A percentile compares a stretch with the other conserved stretches of the same genome.
Evolutionary conservation across 2,113 vertebrate genomes (phyloP).

Genomic region (Siniperca chuatsi): DNA sequence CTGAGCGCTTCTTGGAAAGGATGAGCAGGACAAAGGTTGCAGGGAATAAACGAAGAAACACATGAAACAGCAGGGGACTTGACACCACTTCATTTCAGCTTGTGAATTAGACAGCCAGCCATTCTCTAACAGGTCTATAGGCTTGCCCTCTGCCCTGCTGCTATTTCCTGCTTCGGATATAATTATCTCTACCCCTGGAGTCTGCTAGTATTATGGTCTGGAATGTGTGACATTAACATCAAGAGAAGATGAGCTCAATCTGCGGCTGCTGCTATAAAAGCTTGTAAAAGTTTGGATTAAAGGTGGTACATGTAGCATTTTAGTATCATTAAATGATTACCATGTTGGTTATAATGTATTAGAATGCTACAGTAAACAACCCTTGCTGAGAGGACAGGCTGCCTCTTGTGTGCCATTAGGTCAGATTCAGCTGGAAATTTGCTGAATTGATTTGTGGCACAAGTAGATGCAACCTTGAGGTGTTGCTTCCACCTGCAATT

Average conservation of each 20-base stretch:
- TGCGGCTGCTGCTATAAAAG: constrained; percentile 19
- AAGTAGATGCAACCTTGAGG: no score
- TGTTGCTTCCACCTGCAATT: background rate
- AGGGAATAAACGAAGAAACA: constrained; percentile 41
- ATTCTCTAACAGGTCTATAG: constrained; percentile 59
- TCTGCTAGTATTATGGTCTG: constrained; percentile 65
- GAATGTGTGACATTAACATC: constrained; percentile 72
- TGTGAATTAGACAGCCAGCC: constrained; percentile 48
- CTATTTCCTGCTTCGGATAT: constrained; percentile 77
- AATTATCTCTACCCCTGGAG: constrained; percentile 74
- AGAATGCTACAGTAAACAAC: background rate
- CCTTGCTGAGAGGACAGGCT: background rate
- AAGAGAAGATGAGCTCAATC: constrained; percentile 39
- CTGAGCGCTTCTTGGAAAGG: constrained; percentile 22
- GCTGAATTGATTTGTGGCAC: background rate
- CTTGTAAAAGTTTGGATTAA: constrained; percentile 39
- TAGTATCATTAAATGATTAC: constrained; percentile 8
- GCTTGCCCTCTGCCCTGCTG: constrained; percentile 59
- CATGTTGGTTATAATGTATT: background rate
- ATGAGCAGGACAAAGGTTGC: constrained; percentile 38
- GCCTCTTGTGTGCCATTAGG: background rate
- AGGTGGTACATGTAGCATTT: constrained; percentile 18
- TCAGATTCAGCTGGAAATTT: background rate
- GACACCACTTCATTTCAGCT: constrained; percentile 47
- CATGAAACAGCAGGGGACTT: constrained; percentile 44